Percentiles rank a stretch among this genome's conserved stretches.
Conservation (phyloP, 2,888 invertebrate genomes). For the Spialia ferax region DNA sequence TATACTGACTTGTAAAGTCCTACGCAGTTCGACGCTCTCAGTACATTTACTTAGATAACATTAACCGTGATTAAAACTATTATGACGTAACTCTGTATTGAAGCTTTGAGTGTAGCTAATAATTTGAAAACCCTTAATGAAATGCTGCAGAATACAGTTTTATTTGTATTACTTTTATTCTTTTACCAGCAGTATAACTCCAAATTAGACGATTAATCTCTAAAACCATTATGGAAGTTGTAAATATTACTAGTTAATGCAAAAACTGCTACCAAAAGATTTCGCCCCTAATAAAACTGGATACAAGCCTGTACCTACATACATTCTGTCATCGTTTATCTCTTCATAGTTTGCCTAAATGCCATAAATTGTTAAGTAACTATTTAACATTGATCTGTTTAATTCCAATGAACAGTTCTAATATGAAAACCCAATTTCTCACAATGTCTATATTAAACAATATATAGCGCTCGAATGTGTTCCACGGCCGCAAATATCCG, state of each 20-base stretch:
- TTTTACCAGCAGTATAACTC: no score
- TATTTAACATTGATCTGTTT: background rate
- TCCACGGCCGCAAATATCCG: constrained; percentile 27
- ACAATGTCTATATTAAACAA: background rate
- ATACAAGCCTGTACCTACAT: no score
- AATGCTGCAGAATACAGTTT: no score
- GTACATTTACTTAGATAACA: background rate
- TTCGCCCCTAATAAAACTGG: no score
- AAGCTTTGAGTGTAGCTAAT: background rate
- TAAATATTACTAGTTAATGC: no score
- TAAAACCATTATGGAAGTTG: no score
- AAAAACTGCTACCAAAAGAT: no score
- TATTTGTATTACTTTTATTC: no score
- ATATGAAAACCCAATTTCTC: background rate
- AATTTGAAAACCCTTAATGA: background rate
- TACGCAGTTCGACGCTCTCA: background rate
- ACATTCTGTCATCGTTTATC: no score
- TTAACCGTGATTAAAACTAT: background rate
- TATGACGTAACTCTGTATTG: background rate
- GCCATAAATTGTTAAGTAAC: no score
- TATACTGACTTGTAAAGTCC: background rate
- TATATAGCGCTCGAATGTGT: background rate
- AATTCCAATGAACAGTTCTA: background rate
- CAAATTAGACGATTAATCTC: no score
- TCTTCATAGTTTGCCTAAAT: no score